Evolutionary conservation across 2,888 invertebrate species (phyloP).

Genomic region (Barypeithes pellucidus): DNA sequence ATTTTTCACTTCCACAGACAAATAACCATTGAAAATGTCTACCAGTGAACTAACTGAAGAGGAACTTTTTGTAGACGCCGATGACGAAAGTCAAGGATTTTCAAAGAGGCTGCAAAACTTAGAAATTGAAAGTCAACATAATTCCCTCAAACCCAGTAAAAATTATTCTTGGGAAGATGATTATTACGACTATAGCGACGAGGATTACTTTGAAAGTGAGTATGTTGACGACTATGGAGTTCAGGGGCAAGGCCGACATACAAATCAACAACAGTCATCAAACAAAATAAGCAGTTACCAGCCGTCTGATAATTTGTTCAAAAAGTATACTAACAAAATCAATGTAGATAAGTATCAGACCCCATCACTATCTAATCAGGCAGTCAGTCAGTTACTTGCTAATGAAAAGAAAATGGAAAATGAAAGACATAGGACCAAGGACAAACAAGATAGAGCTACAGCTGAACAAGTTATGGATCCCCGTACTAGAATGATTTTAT

Average conservation of each 20-base stretch:
- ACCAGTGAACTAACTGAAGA: conserved; percentile 61
- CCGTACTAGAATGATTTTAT: conserved; percentile 94
- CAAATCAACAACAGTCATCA: conserved; percentile 62
- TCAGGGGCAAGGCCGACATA: conserved; percentile 49
- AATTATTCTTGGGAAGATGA: conserved; percentile 11
- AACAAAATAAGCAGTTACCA: conserved; percentile 74
- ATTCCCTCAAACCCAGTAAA: not conserved
- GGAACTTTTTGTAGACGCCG: conserved; percentile 70
- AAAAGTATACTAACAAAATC: conserved; percentile 86
- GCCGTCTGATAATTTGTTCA: conserved; percentile 86
- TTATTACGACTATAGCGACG: conserved; percentile 19
- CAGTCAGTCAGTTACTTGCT: conserved; percentile 81
- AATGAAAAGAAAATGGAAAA: conserved; percentile 80
- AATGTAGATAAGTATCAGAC: conserved; percentile 88
- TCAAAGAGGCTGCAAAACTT: conserved; percentile 33
- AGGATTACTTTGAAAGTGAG: conserved; percentile 53
- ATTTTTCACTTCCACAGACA: conserved; percentile 9
- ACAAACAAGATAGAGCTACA: conserved; percentile 96
- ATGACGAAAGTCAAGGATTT: conserved; percentile 51
- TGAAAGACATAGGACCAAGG: conserved; percentile 84
- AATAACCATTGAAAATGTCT: conserved; percentile 1
- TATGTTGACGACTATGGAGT: conserved; percentile 50
- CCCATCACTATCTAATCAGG: conserved; percentile 76
- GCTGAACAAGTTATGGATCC: conserved; percentile 98
- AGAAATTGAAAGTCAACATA: conserved; percentile 1